Evolutionary conservation across 2,888 invertebrate genomes (phyloP), one percentile per base, ranked within the genome.

Genomic region (Thyatira batis): DNA sequence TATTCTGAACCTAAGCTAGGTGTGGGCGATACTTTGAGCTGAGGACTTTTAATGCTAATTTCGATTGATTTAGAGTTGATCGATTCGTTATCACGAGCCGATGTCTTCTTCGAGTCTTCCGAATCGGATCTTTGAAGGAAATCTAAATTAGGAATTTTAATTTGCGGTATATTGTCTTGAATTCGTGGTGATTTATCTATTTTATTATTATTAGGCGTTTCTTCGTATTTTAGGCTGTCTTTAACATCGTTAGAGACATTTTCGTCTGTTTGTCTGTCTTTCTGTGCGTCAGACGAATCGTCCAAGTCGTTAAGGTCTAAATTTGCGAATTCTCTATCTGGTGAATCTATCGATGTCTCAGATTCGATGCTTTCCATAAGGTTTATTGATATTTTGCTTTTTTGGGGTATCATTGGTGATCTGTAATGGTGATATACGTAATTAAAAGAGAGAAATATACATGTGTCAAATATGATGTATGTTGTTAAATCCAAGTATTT

Each of bases 341-440:
- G 92, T 0, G 92, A 92, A 65, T 92, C 92, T 49, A 91, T 87
- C 0, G 92, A 92, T 0, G 92, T 89, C 76, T 92, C 92, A 0
- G 92, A 92, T 75, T 92, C 92, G 48, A 92, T 92, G 53, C 92
- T 92, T 58, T 92, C 92, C 92, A 92, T 92, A 9, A 92, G 76
- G 52, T 92, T 92, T 28, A 92, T 92, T 9, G 92, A 92, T 61
- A 92, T 89, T 82, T 92, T 92, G 62, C 80, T 92, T 62, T 89
- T 90, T 61, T 82, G 83, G 25, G 87, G 84, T 76, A 87, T 78
- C 92, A 93, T 81, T 78, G 93, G 85, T 75, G 94, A 85, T 81
- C 94, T 76, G 88, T 70, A 68, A 70, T 20, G 23, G 39, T 23
- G 50, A 39, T 20, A 21, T 43, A 51, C n/a, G 27, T 20, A 49